These are phyloP conservation scores for Mercenaria mercenaria DNA, from an alignment of 1,140 invertebrate genomes.

Conservation along the genomic window DNA sequence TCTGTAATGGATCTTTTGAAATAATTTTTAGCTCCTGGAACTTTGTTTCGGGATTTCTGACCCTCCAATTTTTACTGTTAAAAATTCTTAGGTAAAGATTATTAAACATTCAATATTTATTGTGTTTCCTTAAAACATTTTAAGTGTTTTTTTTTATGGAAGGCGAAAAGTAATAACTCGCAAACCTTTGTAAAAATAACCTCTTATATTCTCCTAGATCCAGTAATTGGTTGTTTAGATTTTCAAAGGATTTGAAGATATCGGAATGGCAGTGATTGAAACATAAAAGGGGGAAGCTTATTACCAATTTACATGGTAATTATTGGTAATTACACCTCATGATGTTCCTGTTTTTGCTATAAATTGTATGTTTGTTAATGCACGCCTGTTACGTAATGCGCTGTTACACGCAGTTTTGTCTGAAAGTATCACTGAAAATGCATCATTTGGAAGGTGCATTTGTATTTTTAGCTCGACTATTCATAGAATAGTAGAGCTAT, in stretches of 20 bases:
- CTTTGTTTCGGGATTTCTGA: too few species aligned
- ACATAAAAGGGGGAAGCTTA: background rate
- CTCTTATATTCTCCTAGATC: background rate
- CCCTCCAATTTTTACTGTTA: too few species aligned
- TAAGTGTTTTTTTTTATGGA: too few species aligned
- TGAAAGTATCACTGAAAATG: background rate
- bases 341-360: background rate
- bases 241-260: background rate
- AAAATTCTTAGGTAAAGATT: too few species aligned
- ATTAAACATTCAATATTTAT: too few species aligned
- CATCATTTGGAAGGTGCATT: too few species aligned
- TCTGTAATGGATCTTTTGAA: too few species aligned
- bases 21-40: too few species aligned
- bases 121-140: too few species aligned
- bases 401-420: background rate
- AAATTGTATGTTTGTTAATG: conserved; percentile 7
- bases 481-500: too few species aligned
- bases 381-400: background rate
- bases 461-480: too few species aligned
- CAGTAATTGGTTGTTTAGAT: background rate
- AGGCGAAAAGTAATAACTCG: too few species aligned
- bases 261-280: background rate
- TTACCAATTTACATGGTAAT: conserved; percentile 43
- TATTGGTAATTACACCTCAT: background rate
- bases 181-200: background rate